Evolutionary conservation across 2,888 invertebrate species (phyloP).

Genomic region (Candidula unifasciata): DNA sequence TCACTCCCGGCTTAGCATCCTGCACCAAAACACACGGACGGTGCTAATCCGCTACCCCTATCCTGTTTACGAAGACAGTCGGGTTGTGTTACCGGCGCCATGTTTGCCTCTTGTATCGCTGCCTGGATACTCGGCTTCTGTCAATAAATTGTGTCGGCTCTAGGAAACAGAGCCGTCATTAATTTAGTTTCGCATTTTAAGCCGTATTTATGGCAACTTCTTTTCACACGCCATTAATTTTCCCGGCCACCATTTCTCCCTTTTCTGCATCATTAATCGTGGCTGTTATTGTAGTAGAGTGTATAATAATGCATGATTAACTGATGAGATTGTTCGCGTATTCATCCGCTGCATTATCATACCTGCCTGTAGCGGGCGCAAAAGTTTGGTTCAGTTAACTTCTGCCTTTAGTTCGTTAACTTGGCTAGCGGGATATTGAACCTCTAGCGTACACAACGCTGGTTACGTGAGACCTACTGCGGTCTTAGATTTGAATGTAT

Average conservation of each 20-base stretch:
- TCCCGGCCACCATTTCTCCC: too few species aligned
- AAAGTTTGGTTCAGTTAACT: too few species aligned
- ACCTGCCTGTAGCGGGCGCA: too few species aligned
- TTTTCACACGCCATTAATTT: neutral
- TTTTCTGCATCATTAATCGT: slow-evolving; percentile 19
- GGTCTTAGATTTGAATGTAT: too few species aligned
- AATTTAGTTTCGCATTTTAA: slow-evolving; percentile 11
- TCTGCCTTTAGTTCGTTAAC: too few species aligned
- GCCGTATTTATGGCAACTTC: slow-evolving; percentile 14
- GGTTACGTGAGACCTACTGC: too few species aligned
- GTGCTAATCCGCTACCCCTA: slow-evolving; percentile 38
- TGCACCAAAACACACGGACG: slow-evolving; percentile 31
- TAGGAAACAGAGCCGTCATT: neutral
- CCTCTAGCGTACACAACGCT: too few species aligned
- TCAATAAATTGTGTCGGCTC: slow-evolving; percentile 13
- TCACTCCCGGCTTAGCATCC: slow-evolving; percentile 35
- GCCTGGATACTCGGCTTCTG: neutral
- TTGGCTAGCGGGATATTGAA: too few species aligned
- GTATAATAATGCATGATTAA: neutral
- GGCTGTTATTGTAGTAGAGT: neutral
- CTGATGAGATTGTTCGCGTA: neutral
- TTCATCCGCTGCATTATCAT: neutral
- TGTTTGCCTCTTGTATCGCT: slow-evolving; percentile 11
- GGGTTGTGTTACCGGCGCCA: slow-evolving; percentile 11
- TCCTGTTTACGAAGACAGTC: slow-evolving; percentile 10